Base-by-base conservation (phyloP, 1,140 invertebrate species). In the Drosophila sechellia region DNA sequence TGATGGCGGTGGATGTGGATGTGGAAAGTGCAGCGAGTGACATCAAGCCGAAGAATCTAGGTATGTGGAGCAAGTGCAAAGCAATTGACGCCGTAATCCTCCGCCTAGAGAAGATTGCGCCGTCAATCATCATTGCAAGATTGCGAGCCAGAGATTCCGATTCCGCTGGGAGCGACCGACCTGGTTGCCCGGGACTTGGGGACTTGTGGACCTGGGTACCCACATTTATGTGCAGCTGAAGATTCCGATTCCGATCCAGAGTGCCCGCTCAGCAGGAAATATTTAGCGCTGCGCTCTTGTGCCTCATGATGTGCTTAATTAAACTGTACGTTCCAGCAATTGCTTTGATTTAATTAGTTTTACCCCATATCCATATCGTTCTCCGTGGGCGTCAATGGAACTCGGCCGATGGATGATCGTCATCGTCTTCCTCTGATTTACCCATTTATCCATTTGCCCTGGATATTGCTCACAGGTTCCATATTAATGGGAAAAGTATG, bases 1-100 rank as follows among this genome's bases (percentile, higher is more conserved):
- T 31, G 27, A 2, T 13, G 12, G 12, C 8, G 3, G 12, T 13
- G 37, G 3, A 13, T 31, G 27, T 8, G 27, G 6, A 6, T 31
- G 13, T 27, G 6, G 45, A 70, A 60, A 74, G 59, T 79, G 60
- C 66, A 58, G 37, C 52, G 48, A 71, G 42, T 61, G 63, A 64
- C 58, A 64, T 63, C 53, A 40, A 70, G 42, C 25, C 15, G 13
- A 48, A 54, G 45, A 22, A 84, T 89, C 76, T 91, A 74, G 90
- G 89, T 91, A 75, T 90, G 60, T 90, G 78, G 89, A 80, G 89
- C 89, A 90, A 90, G 89, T 90, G 89, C 89, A 90, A 91, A 90
- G 78, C 89, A 90, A 90, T 90, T 91, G 85, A 81, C 77, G 77
- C 63, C 66, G 27, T 53, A 46, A 59, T 57, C 68, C 58, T 58